phyloP scores from a whole-genome alignment of 2,113 vertebrate genomes.

The Limnothrissa miodon region DNA sequence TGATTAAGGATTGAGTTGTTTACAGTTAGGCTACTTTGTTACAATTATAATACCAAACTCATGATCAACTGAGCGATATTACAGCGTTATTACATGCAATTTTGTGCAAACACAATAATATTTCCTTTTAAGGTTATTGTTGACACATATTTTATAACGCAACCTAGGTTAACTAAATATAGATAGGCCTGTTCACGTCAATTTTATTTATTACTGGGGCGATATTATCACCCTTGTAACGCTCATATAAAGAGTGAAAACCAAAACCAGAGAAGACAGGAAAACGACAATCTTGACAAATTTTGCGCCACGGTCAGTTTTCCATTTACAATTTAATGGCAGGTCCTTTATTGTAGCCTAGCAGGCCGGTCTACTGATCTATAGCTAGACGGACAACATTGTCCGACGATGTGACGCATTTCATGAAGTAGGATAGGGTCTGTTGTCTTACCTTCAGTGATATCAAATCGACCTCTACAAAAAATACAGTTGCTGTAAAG shows the following conservation, averaged over 20 bases:
- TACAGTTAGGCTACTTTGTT: no score
- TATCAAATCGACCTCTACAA: not conserved
- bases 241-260: no score
- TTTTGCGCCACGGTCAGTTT: no score
- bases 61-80: no score
- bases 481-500: not conserved
- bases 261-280: no score
- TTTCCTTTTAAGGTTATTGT: not conserved
- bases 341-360: no score
- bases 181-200: not conserved
- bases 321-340: no score
- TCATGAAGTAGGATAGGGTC: not conserved
- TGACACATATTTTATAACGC: not conserved
- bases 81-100: not conserved
- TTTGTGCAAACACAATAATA: not conserved
- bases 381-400: not conserved
- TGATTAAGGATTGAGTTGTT: no score
- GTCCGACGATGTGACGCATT: not conserved
- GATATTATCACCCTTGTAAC: not conserved
- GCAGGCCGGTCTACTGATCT: no score
- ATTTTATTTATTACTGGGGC: not conserved
- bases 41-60: no score
- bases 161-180: not conserved
- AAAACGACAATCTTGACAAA: no score
- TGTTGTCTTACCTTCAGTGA: slow-evolving; percentile 4